phyloP scores from a whole-genome alignment of 2,113 vertebrate genomes.

The Pygoscelis adeliae region DNA sequence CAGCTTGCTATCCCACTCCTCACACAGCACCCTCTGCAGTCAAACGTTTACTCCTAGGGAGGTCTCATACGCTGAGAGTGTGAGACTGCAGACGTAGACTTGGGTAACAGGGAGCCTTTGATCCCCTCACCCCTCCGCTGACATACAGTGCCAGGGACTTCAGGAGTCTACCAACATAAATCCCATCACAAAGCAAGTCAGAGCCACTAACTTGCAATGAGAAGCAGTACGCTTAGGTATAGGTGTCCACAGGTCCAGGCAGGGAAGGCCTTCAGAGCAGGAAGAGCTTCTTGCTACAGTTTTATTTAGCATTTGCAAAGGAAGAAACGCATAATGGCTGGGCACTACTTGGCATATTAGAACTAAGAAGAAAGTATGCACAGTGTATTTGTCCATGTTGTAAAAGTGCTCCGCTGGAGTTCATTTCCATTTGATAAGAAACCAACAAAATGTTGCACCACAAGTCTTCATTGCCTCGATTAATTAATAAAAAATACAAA shows the following conservation, averaged over 20 bases:
- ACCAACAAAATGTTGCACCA: not conserved
- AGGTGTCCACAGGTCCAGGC: not conserved
- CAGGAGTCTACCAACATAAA: rapidly evolving
- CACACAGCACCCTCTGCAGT: not conserved
- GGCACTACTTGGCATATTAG: not conserved
- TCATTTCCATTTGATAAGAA: not conserved
- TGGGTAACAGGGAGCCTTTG: not conserved
- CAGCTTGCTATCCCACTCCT: not conserved
- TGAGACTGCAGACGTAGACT: not conserved
- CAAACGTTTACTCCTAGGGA: not conserved
- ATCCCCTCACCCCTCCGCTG: not conserved
- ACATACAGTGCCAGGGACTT: not conserved
- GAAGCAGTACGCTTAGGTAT: not conserved
- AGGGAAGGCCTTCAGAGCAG: not conserved
- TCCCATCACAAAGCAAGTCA: not conserved
- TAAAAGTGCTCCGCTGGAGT: not conserved
- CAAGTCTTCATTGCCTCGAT: not conserved
- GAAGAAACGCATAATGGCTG: not conserved
- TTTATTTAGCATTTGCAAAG: not conserved
- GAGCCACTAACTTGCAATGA: not conserved
- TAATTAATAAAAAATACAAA: not conserved
- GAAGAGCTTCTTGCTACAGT: not conserved
- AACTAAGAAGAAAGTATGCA: not conserved
- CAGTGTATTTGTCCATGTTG: not conserved
- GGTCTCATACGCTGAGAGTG: rapidly evolving